Conservation (phyloP, 2,888 invertebrate genomes). For the Andricus curvator region DNA sequence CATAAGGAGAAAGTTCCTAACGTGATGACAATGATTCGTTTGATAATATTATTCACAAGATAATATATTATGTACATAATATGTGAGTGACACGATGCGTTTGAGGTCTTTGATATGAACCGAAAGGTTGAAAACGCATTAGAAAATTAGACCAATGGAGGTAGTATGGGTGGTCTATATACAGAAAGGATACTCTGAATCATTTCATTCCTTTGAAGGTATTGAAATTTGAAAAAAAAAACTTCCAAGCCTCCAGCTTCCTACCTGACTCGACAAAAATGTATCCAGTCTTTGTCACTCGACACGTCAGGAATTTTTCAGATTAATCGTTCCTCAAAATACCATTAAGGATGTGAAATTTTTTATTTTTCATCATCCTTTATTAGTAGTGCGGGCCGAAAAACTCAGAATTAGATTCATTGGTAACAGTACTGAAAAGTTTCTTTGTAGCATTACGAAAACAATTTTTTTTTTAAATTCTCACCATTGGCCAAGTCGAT, state of each 20-base stretch:
- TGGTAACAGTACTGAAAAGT: no score
- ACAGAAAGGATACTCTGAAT: neutral
- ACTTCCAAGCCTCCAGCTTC: neutral
- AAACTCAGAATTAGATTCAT: no score
- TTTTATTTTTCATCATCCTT: no score
- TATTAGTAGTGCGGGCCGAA: no score
- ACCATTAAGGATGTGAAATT: neutral
- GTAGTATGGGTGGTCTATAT: neutral
- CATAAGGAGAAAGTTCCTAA: neutral
- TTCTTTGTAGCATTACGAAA: no score
- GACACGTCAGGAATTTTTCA: neutral
- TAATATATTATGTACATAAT: neutral
- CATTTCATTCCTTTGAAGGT: neutral
- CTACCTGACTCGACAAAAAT: neutral
- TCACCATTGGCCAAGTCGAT: no score
- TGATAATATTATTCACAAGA: neutral
- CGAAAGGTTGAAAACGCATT: neutral
- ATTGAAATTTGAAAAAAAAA: neutral
- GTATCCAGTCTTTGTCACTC: neutral
- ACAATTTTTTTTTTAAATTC: no score
- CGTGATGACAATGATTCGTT: conserved; percentile 4
- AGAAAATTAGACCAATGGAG: conserved; percentile 2
- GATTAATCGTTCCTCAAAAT: neutral
- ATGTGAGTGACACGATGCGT: no score
- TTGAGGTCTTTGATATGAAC: no score